Evolutionary conservation across 2,113 vertebrate genomes (phyloP).

Genomic region (Procavia capensis): DNA sequence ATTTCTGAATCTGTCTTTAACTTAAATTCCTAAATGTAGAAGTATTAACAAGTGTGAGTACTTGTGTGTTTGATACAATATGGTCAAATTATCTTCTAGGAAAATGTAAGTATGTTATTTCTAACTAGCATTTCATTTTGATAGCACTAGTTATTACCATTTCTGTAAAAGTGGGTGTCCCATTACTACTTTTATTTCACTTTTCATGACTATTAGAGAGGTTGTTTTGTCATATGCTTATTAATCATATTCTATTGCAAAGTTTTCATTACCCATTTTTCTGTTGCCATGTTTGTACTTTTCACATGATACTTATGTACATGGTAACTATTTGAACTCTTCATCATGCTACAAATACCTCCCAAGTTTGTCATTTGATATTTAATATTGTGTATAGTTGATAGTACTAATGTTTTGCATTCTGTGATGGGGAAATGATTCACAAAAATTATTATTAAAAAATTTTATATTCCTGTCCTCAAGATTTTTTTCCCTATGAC

Average conservation of each 20-base stretch:
- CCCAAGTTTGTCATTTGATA: not conserved
- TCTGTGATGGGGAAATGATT: conserved; percentile 34
- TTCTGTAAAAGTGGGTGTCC: conserved; percentile 20
- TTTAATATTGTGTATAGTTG: conserved; percentile 53
- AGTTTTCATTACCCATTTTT: conserved; percentile 13
- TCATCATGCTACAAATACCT: not conserved
- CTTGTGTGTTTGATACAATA: not conserved
- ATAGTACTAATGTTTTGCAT: conserved; percentile 18
- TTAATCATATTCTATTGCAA: conserved; percentile 18
- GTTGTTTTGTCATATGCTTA: conserved; percentile 24
- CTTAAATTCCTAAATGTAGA: conserved; percentile 34
- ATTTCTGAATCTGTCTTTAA: conserved; percentile 29
- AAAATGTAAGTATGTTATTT: conserved; percentile 38
- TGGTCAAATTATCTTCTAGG: not conserved
- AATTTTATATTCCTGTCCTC: not conserved
- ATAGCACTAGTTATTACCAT: not conserved
- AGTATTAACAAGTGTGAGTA: conserved; percentile 12
- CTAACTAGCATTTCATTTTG: conserved; percentile 20
- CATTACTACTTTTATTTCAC: not conserved
- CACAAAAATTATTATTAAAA: conserved; percentile 25
- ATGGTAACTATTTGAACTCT: conserved; percentile 39
- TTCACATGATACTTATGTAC: not conserved
- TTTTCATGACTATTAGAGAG: conserved; percentile 29
- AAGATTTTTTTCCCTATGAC: conserved; percentile 18
- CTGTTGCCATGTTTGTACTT: not conserved